Percentiles rank a stretch among this genome's conserved stretches.
Evolutionary conservation across 2,113 vertebrate species (phyloP).

Genomic region (Passer montanus): DNA sequence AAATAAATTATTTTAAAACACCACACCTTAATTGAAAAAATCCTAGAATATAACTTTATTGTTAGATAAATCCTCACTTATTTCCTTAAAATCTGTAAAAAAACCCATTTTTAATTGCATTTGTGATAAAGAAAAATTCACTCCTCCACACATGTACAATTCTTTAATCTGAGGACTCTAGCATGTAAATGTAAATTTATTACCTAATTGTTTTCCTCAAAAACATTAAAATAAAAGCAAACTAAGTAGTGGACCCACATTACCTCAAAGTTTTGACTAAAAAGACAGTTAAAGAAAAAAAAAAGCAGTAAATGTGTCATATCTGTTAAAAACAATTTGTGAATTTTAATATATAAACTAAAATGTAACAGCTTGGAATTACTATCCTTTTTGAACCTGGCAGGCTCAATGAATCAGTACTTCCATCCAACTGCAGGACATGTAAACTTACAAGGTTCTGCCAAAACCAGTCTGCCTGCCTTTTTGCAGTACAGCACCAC

Average conservation of each 20-base stretch:
- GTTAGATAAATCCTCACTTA: constrained; percentile 18
- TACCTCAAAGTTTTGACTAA: background rate
- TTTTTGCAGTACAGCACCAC: background rate
- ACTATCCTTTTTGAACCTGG: background rate
- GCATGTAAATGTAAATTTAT: background rate
- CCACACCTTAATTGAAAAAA: background rate
- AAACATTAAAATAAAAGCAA: background rate
- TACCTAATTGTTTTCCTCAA: background rate
- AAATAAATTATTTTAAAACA: constrained; percentile 2
- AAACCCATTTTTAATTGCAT: background rate
- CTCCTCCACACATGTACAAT: background rate
- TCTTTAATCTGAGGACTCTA: constrained; percentile 11
- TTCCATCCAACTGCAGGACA: background rate
- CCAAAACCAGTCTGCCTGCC: background rate
- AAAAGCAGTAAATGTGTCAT: background rate
- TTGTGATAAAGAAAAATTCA: background rate
- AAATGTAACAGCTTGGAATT: constrained; percentile 14
- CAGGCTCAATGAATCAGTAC: background rate
- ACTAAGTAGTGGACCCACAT: background rate
- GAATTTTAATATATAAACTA: background rate
- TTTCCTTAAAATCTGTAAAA: constrained; percentile 27
- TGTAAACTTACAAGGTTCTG: background rate
- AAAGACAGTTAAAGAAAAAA: background rate
- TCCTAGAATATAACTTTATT: constrained; percentile 37
- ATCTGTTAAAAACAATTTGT: background rate